Evolutionary conservation across 1,140 invertebrate species (phyloP), one percentile per base, ranked within the genome.

Genomic region (Conus ventricosus): DNA sequence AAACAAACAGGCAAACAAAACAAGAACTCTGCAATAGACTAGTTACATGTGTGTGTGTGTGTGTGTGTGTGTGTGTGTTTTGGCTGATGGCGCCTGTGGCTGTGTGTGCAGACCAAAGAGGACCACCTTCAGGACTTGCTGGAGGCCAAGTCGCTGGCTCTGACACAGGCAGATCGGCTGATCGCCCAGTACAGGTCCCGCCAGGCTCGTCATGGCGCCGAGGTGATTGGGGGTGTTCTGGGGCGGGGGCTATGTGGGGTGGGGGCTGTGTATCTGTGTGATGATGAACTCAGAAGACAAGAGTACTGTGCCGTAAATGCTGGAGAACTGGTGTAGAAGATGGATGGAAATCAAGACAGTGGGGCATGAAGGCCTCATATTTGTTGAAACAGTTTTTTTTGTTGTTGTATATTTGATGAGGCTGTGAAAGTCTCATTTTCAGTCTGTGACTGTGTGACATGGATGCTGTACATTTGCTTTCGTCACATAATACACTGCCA

Each of bases 91-190:
- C 39, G 39, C 39, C 39, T 89, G 1, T 78, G 11, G 17, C n/a
- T 84, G 51, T 87, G 84, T 81, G 88, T 91, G 11, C 90, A 95
- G 93, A 94, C 92, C n/a, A 95, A 95, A 90, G 95, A 95, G 88
- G 92, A 94, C 54, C 94, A 95, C 76, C 90, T 95, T 2, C 94
- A 95, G 84, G 94, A 95, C 85, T 88, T 95, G 67, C 88, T 95
- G 82, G 94, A 95, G 87, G 93, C 94, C 11, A 95, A 95, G 89
- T 91, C 93, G 5, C 57, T 94, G 82, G 94, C 95, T 0, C 83
- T 95, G 27, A 91, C 92, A 10, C 95, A 95, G 86, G 93, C 94
- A 57, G 95, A 95, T 84, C 85, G 94, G 55, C 90, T 95, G 55
- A 92, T 95, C 20, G 89, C 92, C 4, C 95, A 95, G 85, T 94